phyloP scores from a whole-genome alignment of 2,888 invertebrate species.

The Nemotelus pantherinus region DNA sequence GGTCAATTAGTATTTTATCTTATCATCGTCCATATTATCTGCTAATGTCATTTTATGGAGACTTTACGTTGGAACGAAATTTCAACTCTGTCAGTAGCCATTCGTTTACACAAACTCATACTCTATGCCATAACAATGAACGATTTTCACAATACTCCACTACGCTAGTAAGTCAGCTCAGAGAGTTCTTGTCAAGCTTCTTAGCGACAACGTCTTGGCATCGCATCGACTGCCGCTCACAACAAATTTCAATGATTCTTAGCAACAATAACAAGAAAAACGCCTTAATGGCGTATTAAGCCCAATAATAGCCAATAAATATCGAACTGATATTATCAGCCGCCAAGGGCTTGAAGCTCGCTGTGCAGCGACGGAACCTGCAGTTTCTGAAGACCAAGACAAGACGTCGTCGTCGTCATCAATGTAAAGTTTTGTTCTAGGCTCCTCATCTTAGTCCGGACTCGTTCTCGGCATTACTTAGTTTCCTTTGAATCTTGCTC shows the following conservation, averaged over 20 bases:
- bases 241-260: slow-evolving; percentile 42
- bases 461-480: background rate
- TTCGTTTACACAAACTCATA: too few relatives aligned
- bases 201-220: background rate
- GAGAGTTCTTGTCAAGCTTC: background rate
- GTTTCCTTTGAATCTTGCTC: slow-evolving; percentile 12
- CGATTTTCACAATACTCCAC: too few relatives aligned
- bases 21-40: too few relatives aligned
- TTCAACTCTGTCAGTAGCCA: too few relatives aligned
- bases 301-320: slow-evolving; percentile 54
- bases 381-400: slow-evolving; percentile 20
- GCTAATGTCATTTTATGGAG: too few relatives aligned
- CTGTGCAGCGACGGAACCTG: background rate
- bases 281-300: slow-evolving; percentile 52
- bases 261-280: slow-evolving; percentile 45
- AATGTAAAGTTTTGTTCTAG: slow-evolving; percentile 18
- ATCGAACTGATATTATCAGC: slow-evolving; percentile 52
- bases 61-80: too few relatives aligned
- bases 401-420: slow-evolving; percentile 25
- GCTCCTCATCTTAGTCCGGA: background rate
- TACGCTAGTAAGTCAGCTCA: too few relatives aligned
- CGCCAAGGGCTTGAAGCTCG: slow-evolving; percentile 17
- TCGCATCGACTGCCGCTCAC: slow-evolving; percentile 24
- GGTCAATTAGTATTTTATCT: too few relatives aligned
- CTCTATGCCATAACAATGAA: too few relatives aligned